Evolutionary conservation across 2,113 vertebrate genomes (phyloP).

Genomic region (Pao palembangensis): DNA sequence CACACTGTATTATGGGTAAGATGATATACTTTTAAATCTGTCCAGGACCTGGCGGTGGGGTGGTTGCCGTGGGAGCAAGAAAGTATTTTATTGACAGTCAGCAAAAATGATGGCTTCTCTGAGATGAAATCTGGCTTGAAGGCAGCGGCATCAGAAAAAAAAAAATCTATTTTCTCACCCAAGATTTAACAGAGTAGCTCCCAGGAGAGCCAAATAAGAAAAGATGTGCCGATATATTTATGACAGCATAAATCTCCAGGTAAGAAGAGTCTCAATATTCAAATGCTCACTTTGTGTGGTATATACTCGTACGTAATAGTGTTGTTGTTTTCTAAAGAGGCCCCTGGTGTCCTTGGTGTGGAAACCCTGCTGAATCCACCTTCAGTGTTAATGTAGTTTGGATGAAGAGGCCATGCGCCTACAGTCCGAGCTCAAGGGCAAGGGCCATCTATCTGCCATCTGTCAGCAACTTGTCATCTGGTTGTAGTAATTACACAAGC

Average conservation of each 20-base stretch:
- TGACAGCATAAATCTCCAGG: conserved; percentile 37
- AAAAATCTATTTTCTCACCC: conserved; percentile 44
- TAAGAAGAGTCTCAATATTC: conserved; percentile 18
- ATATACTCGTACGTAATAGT: conserved; percentile 13
- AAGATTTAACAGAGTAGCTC: conserved; percentile 51
- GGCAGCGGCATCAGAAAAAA: conserved; percentile 46
- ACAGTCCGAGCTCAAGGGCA: conserved; percentile 57
- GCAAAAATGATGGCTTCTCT: conserved; percentile 41
- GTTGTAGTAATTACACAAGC: conserved; percentile 65
- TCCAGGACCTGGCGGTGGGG: conserved; percentile 21
- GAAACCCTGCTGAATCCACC: conserved; percentile 35
- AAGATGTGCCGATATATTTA: conserved; percentile 55
- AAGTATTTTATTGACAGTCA: conserved; percentile 53
- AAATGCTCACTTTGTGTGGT: conserved; percentile 28
- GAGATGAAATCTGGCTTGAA: conserved; percentile 51
- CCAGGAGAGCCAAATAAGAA: conserved; percentile 47
- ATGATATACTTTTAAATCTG: conserved; percentile 30
- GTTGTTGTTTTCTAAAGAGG: conserved; percentile 22
- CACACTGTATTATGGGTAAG: conserved; percentile 29
- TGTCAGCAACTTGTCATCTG: conserved; percentile 67
- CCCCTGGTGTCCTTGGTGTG: conserved; percentile 47
- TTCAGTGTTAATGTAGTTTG: conserved; percentile 50
- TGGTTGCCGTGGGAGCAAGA: conserved; percentile 36
- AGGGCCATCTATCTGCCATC: conserved; percentile 62
- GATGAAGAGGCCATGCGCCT: conserved; percentile 52